Base-by-base conservation (phyloP, 1,140 invertebrate genomes). In the Heliconius melpomene region DNA sequence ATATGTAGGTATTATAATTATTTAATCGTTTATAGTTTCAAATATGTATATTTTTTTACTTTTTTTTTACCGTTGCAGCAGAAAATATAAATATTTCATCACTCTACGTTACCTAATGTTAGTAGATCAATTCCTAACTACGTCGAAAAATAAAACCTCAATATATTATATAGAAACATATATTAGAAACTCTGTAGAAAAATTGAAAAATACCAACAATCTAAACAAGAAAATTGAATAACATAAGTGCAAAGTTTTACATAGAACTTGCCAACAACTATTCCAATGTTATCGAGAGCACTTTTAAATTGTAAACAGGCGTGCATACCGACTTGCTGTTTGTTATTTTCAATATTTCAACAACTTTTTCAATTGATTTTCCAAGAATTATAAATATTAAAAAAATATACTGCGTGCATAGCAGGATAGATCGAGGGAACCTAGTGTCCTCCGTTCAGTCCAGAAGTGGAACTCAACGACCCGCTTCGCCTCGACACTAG, bases 241-340 rank as follows among this genome's bases (percentile, higher is more conserved):
- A 60, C 20, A 60, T 60, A 60, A 60, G n/a, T 60, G 20, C n/a
- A 60, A 60, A 60, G 54, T 60, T 60, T 60, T 60, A 60, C 54
- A 38, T 60, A 29, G 54, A 76, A 76, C 40, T 76, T 76, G 32
- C 75, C 36, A 40, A 29, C 74, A 66, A 76, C 18, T 70, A 76
- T 76, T 70, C 38, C 54, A 76, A 76, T 76, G 32, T 52, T 66
- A 66, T 60, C 74, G 75, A n/a, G 75, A 7, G 46, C 16, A 60
- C 38, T 76, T 38, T 76, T 76, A 76, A 76, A 76, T 76, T 76
- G 57, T 52, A 76, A 76, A 76, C 57, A 76, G 57, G 3, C 54
- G 23, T 76, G 75, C 75, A 76, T 76, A 76, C 36, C 32, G 36
- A 66, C 36, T 18, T 26, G 32, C n/a, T 36, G 54, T n/a, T 75